phyloP scores from a whole-genome alignment of 2,113 vertebrate genomes.

The Atlantisia rogersi region DNA sequence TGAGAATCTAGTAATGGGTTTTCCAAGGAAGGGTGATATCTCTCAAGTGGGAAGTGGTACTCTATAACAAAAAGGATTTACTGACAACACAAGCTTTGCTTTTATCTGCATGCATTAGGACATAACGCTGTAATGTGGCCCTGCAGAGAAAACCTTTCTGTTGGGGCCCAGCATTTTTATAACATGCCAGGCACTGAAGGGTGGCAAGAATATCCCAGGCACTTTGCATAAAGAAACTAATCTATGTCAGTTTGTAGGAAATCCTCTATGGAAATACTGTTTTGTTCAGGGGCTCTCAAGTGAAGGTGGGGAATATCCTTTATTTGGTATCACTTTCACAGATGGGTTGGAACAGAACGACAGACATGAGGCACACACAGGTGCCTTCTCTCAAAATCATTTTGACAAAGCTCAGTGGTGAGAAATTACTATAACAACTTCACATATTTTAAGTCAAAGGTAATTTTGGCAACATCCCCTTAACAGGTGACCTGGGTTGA shows the following conservation, averaged over 20 bases:
- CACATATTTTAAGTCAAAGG: constrained; percentile 26
- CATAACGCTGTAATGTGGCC: not conserved
- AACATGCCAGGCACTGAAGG: not conserved
- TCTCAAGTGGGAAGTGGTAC: not conserved
- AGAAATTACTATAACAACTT: constrained; percentile 2
- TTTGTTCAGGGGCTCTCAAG: not conserved
- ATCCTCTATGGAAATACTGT: not conserved
- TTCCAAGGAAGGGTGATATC: not conserved
- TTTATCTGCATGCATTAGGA: not conserved
- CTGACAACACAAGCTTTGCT: not conserved
- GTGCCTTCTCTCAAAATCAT: not conserved
- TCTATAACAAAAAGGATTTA: not conserved
- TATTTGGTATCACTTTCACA: not conserved
- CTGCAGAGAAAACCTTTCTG: not conserved
- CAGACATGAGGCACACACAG: not conserved
- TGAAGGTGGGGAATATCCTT: not conserved
- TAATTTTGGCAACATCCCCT: not conserved
- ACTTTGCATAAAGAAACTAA: not conserved
- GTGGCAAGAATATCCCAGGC: not conserved
- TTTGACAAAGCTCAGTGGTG: not conserved
- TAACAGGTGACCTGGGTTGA: not conserved
- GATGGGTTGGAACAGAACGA: not conserved
- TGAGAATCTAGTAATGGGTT: not conserved
- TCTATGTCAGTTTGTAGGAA: not conserved
- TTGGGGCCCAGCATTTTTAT: not conserved